phyloP scores from a whole-genome alignment of 1,140 invertebrate genomes.

The Mya arenaria region DNA sequence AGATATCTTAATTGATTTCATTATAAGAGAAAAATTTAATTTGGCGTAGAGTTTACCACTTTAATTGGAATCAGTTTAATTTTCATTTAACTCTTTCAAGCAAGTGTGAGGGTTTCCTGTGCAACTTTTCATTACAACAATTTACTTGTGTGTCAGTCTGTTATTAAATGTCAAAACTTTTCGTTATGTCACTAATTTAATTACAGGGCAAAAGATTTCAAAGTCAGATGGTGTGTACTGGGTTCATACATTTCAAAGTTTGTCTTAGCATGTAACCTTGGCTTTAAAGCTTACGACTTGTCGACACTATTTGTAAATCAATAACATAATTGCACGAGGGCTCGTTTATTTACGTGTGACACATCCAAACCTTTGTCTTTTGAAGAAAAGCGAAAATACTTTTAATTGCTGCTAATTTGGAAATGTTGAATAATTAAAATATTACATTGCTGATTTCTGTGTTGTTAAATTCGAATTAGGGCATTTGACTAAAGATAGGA shows the following conservation, averaged over 20 bases:
- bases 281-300: background rate
- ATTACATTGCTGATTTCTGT: too few relatives aligned
- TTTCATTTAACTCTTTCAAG: too few relatives aligned
- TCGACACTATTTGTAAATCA: background rate
- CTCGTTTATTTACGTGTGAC: too few relatives aligned
- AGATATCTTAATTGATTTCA: too few relatives aligned
- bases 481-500: background rate
- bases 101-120: too few relatives aligned
- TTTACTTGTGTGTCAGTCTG: too few relatives aligned
- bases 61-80: too few relatives aligned
- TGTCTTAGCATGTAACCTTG: background rate
- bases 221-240: background rate
- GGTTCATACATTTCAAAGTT: background rate
- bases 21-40: too few relatives aligned
- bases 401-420: constrained; percentile 45
- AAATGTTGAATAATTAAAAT: background rate
- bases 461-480: constrained; percentile 5
- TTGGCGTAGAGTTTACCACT: too few relatives aligned
- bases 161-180: background rate
- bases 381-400: background rate
- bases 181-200: background rate
- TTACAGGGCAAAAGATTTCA: background rate
- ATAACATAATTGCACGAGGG: too few relatives aligned
- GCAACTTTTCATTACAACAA: too few relatives aligned
- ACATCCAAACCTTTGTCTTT: background rate